phyloP scores from a whole-genome alignment of 2,888 invertebrate species.

The Smittia sp. region DNA sequence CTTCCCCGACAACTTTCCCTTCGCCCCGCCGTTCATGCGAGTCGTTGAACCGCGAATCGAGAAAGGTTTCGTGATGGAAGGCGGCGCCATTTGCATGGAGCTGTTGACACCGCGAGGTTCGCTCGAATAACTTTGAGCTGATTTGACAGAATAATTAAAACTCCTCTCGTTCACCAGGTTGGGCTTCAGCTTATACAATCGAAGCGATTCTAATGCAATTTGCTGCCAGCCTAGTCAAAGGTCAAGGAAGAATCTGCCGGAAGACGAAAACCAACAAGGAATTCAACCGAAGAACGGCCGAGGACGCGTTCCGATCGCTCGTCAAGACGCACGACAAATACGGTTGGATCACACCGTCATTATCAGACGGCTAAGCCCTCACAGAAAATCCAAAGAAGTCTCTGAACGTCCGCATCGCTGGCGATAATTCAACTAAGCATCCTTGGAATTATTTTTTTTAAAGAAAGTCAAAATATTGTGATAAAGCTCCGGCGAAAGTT shows the following conservation, averaged over 20 bases:
- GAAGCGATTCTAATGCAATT: slow-evolving; percentile 88
- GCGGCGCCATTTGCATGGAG: slow-evolving; percentile 88
- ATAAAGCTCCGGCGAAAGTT: too few relatives aligned
- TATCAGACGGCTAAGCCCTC: slow-evolving; percentile 82
- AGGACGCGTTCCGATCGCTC: slow-evolving; percentile 80
- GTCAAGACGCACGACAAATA: slow-evolving; percentile 89
- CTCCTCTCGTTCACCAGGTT: slow-evolving; percentile 48
- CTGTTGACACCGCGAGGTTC: slow-evolving; percentile 74
- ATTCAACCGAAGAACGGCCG: slow-evolving; percentile 76
- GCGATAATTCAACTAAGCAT: too few relatives aligned
- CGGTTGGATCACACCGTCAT: slow-evolving; percentile 85
- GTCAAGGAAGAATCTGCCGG: slow-evolving; percentile 77
- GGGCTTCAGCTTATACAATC: slow-evolving; percentile 84
- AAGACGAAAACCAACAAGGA: slow-evolving; percentile 75
- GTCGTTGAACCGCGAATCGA: slow-evolving; percentile 70
- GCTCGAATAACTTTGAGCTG: too few relatives aligned
- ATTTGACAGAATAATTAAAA: too few relatives aligned
- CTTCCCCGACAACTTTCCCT: slow-evolving; percentile 87
- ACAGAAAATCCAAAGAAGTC: too few relatives aligned
- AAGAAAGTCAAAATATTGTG: too few relatives aligned
- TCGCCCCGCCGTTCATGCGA: slow-evolving; percentile 82
- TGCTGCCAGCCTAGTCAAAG: slow-evolving; percentile 83
- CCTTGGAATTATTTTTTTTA: too few relatives aligned
- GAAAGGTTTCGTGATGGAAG: slow-evolving; percentile 85
- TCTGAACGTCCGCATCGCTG: not conserved